A percentile compares a stretch with the other conserved stretches of the same genome.
Evolutionary conservation across 2,113 vertebrate genomes (phyloP).

Genomic region (Crotophaga sulcirostris): DNA sequence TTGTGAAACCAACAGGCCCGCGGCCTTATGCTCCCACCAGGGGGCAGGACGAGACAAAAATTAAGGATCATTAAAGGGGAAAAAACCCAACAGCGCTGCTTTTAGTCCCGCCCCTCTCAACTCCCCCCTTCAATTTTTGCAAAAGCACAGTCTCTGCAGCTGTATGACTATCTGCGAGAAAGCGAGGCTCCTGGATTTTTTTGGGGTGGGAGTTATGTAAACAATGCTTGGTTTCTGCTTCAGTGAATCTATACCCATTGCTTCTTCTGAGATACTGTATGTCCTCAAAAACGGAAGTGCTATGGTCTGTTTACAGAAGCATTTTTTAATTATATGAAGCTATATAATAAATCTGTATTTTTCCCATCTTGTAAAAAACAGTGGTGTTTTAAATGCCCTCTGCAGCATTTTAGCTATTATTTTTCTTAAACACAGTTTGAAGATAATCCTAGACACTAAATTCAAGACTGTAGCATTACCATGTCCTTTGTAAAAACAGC

Average conservation of each 20-base stretch:
- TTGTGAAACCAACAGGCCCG: background rate
- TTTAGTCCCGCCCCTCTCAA: background rate
- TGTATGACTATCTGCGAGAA: background rate
- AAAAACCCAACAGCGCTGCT: background rate
- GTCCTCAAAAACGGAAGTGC: background rate
- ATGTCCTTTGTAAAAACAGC: background rate
- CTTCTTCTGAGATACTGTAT: background rate
- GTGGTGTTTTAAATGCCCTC: background rate
- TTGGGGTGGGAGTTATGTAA: background rate
- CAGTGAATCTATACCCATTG: background rate
- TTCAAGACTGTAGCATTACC: background rate
- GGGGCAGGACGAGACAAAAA: constrained; percentile 76
- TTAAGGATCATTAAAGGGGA: background rate
- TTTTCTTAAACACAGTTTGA: background rate
- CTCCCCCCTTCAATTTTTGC: background rate
- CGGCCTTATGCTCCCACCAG: constrained; percentile 56
- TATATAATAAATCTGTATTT: background rate
- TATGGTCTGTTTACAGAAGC: background rate
- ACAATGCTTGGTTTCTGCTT: background rate
- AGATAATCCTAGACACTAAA: background rate
- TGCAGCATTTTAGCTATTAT: background rate
- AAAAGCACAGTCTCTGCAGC: background rate
- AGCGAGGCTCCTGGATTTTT: background rate
- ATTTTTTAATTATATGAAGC: background rate
- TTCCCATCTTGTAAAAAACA: background rate